Conservation (phyloP, 1,140 invertebrate genomes). For the Holotrichia oblita region DNA sequence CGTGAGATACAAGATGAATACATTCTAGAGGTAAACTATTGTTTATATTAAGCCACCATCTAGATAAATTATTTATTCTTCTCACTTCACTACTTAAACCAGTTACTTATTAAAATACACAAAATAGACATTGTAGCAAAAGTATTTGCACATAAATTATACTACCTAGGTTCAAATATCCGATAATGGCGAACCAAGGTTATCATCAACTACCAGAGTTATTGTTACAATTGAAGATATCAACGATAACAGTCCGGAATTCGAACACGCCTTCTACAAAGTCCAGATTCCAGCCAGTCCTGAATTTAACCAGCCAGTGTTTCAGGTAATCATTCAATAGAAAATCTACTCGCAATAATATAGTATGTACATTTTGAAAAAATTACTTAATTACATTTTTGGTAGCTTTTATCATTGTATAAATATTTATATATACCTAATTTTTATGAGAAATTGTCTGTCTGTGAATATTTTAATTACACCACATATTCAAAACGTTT, state of each 20-base stretch:
- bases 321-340: constrained; percentile 65
- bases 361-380: too few relatives aligned
- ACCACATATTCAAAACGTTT: constrained; percentile 1
- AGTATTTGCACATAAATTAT: too few relatives aligned
- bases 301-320: constrained; percentile 67
- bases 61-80: background rate
- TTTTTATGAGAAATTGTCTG: background rate
- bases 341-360: too few relatives aligned
- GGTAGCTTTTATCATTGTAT: too few relatives aligned
- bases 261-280: constrained; percentile 83
- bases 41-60: background rate
- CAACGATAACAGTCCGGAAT: constrained; percentile 86
- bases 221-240: constrained; percentile 83
- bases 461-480: background rate
- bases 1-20: constrained; percentile 42
- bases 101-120: too few relatives aligned
- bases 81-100: too few relatives aligned
- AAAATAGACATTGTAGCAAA: too few relatives aligned
- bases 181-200: constrained; percentile 78
- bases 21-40: constrained; percentile 39
- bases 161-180: constrained; percentile 73
- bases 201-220: constrained; percentile 85
- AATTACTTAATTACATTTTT: too few relatives aligned
- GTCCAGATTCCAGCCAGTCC: constrained; percentile 77
- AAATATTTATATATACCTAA: background rate